Conservation (phyloP, 1,140 invertebrate genomes). For the Tetragonula clypearis region DNA sequence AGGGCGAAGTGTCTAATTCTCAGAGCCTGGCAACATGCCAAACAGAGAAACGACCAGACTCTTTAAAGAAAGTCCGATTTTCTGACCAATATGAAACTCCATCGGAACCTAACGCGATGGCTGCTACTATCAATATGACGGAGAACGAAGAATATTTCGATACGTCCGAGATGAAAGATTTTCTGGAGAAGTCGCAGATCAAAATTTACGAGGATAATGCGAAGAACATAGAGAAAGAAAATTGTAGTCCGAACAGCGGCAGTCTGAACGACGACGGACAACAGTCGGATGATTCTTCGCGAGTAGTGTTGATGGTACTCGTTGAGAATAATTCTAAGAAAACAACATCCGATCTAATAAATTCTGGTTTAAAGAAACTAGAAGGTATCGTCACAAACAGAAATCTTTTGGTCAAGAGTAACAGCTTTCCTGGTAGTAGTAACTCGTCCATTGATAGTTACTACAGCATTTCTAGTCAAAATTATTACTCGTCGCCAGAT, state of each 20-base stretch:
- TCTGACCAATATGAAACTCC: constrained; percentile 59
- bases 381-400: constrained; percentile 20
- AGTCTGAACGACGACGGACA: background rate
- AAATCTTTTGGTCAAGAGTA: background rate
- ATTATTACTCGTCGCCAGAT: constrained; percentile 20
- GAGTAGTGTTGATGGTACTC: constrained; percentile 74
- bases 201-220: background rate
- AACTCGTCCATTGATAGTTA: constrained; percentile 60
- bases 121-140: background rate
- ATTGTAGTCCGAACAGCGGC: background rate
- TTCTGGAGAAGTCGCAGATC: background rate
- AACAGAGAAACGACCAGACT: constrained; percentile 27
- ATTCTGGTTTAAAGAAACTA: constrained; percentile 72
- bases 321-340: constrained; percentile 60
- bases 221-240: constrained; percentile 30
- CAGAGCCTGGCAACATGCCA: background rate
- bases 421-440: background rate
- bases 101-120: background rate
- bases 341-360: constrained; percentile 66
- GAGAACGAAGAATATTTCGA: constrained; percentile 29
- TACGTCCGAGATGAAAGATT: background rate
- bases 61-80: constrained; percentile 67
- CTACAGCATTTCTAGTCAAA: constrained; percentile 38
- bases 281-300: constrained; percentile 42
- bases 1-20: background rate